Base-by-base conservation (phyloP, 2,888 invertebrate genomes). In the Liposcelis brunnea region DNA sequence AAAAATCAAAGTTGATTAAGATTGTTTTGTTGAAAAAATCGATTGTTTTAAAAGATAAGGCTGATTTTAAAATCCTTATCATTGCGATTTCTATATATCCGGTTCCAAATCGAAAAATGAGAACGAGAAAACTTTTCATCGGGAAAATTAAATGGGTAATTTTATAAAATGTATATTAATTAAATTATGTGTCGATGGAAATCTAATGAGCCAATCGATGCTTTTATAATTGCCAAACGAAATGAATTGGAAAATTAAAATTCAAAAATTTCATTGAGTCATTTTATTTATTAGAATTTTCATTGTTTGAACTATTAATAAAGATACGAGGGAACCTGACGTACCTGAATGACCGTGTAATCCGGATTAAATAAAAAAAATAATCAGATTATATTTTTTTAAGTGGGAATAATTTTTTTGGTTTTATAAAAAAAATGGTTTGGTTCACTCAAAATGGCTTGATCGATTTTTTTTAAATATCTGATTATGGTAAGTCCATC, bases 81-180 rank as follows among this genome's bases (percentile, higher is more conserved):
- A 6, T 26, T 26, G 26, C 26, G 5, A 8, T 26, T 26, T 26
- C 8, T 8, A 26, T n/a, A n/a, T 26, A 26, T 26, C 26, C 26
- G 26, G 26, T 26, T 26, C 8, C 26, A 6, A 4, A 6, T 8
- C 4, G 8, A 26, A 26, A 26, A 26, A 26, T 26, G 4, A 8
- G 26, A 8, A 26, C 4, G 8, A 26, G 5, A 26, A 26, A 26
- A 26, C 4, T 26, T 26, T 26, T 8, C 8, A 26, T 26, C 26
- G 26, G 26, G 8, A 26, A 26, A 26, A 6, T 26, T 6, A 26
- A 26, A 26, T 4, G 26, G 26, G 8, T 26, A 26, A 26, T 26
- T 26, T 26, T n/a, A n/a, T n/a, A n/a, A 26, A 26, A 26, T 26
- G 26, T 6, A 26, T 26, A 26, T 42, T 47, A 42, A 12, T 46